These are phyloP conservation scores for Ceriagrion tenellum DNA, from an alignment of 2,888 invertebrate species.

Conservation along the genomic window DNA sequence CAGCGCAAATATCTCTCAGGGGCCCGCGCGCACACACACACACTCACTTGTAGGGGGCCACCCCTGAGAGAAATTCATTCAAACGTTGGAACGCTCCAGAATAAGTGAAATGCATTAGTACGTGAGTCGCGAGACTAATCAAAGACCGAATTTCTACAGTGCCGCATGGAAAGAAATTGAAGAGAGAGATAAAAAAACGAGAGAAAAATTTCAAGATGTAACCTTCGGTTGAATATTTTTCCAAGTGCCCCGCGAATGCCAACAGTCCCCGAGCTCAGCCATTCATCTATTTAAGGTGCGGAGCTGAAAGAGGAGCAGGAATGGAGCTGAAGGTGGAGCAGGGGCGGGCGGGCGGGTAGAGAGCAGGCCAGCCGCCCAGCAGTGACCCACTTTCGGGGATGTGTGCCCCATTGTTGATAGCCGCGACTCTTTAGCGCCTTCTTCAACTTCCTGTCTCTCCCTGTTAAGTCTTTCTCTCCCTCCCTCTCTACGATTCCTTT, in stretches of 20 bases:
- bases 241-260: neutral
- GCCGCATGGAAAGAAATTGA: neutral
- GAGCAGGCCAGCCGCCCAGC: neutral
- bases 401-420: neutral
- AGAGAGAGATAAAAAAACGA: neutral
- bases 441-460: neutral
- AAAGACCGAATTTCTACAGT: neutral
- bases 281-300: slow-evolving; percentile 17
- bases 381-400: neutral
- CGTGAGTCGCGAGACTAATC: slow-evolving; percentile 1
- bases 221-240: neutral
- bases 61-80: neutral
- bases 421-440: neutral
- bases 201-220: neutral
- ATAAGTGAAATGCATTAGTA: neutral
- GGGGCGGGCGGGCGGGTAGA: too few relatives aligned
- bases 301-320: neutral
- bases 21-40: too few relatives aligned
- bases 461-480: neutral
- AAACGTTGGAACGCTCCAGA: neutral
- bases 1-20: neutral
- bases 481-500: neutral
- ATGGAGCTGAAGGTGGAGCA: neutral
- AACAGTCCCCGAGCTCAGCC: neutral
- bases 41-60: neutral